Base-by-base conservation (phyloP, 2,888 invertebrate species). In the Eustalomyia histrio region DNA sequence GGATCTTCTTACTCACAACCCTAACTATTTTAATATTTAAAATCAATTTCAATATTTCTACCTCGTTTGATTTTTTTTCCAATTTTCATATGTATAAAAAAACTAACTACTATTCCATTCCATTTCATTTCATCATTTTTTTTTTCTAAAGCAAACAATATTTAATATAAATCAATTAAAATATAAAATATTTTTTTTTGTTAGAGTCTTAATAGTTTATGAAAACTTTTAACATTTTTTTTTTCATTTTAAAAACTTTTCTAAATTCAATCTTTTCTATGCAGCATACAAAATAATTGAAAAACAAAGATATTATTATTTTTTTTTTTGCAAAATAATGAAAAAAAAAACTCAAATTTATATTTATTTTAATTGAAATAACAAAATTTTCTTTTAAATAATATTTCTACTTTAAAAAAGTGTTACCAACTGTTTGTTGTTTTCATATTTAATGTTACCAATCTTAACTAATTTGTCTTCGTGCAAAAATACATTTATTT, bases 1-100 rank as follows among this genome's bases (percentile, higher is more conserved):
- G 67, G 68, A 80, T 83, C 50, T 69, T 63, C 57, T 79, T 73
- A 68, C 64, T 83, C 83, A 82, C 80, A 80, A 82, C 82, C 75
- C 75, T 76, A 76, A 63, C 76, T 69, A 53, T 43, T 58, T 47
- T 53, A 43, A 61, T 21, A 21, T 52, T 5, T 72, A 52, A 72
- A 79, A 68, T 21, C 5, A 58, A 33, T 47, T 57, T 21, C 63
- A 12, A 53, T 50, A 4, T 8, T n/a, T n/a, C 2, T 21, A 61
- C 21, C 21, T 52, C 33, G 43, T n/a, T n/a, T 17, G 4, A 47
- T n/a, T 39, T 39, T 39, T 39, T 29, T 52, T 47, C 18, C 52
- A 39, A 29, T 17, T 63, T 14, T 7, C 17, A 18, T 53, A 18
- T 14, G 35, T 65, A 60, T 52, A 55, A 67, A 74, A 47, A 16